A percentile compares a stretch with the other conserved stretches of the same genome.
Evolutionary conservation across 2,888 invertebrate species (phyloP).

Genomic region (Busseola fusca): DNA sequence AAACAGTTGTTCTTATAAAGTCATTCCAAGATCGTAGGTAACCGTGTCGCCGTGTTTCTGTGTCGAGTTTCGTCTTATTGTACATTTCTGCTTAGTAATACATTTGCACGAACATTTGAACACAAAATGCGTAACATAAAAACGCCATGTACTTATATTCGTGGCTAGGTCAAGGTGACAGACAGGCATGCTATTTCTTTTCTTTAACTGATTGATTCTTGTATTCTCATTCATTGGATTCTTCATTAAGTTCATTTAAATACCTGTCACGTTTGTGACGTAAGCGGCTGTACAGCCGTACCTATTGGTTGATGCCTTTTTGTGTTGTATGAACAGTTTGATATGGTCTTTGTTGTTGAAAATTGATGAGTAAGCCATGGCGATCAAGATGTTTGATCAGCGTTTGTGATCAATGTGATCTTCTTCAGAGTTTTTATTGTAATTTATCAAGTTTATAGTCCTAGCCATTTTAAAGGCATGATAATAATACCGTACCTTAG

Average conservation of each 20-base stretch:
- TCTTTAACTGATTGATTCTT: conserved; percentile 40
- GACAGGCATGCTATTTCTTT: conserved; percentile 38
- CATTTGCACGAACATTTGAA: conserved; percentile 26
- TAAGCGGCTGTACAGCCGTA: not conserved
- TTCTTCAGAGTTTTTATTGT: not conserved
- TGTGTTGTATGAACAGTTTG: conserved; percentile 1
- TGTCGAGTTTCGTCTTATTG: conserved; percentile 53
- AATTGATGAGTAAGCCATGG: conserved; percentile 4
- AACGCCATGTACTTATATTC: conserved; percentile 42
- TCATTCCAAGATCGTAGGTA: conserved; percentile 38
- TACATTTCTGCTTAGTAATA: conserved; percentile 60
- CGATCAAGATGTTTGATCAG: not conserved
- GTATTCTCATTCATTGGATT: conserved; percentile 37
- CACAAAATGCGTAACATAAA: conserved; percentile 47
- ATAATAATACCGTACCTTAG: not conserved
- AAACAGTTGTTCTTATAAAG: conserved; percentile 14
- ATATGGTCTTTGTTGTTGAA: conserved; percentile 20
- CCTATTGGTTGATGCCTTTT: conserved; percentile 17
- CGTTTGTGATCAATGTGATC: not conserved
- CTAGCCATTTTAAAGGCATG: not conserved
- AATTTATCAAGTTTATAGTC: not conserved
- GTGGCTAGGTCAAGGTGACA: conserved; percentile 48
- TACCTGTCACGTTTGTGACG: conserved; percentile 23
- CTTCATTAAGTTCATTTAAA: conserved; percentile 44
- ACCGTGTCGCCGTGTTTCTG: conserved; percentile 62